These are phyloP conservation scores for Luidia sarsii DNA, from an alignment of 53 echinoderm and acorn worm species.

Conservation along the genomic window DNA sequence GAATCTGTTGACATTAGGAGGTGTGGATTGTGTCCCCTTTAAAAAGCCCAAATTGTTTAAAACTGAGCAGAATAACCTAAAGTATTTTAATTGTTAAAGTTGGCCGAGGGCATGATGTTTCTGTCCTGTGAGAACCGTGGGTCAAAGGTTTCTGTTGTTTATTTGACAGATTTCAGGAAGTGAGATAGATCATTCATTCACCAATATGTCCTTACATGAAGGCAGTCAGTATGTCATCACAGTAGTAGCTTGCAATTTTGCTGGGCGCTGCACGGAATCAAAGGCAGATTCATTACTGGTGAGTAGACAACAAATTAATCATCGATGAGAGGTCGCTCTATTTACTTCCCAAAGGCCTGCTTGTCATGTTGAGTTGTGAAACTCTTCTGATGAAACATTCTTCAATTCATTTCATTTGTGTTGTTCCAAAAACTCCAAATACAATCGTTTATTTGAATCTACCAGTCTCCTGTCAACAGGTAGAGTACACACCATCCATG, in stretches of 20 bases:
- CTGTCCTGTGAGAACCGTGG: neutral
- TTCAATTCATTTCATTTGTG: neutral
- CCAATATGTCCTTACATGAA: constrained; percentile 56
- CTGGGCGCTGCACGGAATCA: constrained; percentile 46
- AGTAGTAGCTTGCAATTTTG: constrained; percentile 58
- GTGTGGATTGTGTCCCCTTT: neutral
- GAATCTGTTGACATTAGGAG: neutral
- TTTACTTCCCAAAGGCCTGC: neutral
- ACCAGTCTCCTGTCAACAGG: neutral
- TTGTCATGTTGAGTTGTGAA: neutral
- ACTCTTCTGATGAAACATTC: neutral
- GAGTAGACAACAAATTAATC: neutral
- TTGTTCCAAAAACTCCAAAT: neutral
- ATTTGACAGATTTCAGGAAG: constrained; percentile 43
- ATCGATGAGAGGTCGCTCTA: neutral
- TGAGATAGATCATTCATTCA: constrained; percentile 60
- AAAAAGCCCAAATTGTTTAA: neutral
- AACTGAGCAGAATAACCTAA: neutral
- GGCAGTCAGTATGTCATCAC: constrained; percentile 39
- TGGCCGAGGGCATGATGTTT: neutral
- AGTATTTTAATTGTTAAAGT: neutral
- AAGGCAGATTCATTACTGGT: constrained; percentile 34
- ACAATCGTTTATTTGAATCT: neutral
- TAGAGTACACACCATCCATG: too few species aligned
- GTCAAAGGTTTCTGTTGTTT: neutral